Conservation (phyloP, 2,113 vertebrate genomes). For the Ascaphus truei region DNA sequence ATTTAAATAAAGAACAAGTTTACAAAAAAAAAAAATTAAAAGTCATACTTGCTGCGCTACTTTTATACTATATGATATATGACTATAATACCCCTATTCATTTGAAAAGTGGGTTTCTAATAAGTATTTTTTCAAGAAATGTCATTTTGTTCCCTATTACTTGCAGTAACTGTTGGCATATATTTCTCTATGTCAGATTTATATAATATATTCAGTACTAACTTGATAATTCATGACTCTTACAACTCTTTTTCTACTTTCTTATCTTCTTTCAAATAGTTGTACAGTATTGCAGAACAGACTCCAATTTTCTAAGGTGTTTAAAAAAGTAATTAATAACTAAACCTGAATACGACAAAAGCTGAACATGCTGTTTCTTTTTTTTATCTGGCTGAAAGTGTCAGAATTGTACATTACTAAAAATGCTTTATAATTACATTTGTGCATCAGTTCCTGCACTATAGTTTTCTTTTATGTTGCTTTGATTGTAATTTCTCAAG, state of each 20-base stretch:
- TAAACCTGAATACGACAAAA: neutral
- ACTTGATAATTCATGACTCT: neutral
- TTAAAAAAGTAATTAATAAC: neutral
- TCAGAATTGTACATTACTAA: neutral
- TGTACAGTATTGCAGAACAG: neutral
- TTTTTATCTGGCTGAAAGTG: neutral
- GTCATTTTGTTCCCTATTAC: too few species aligned
- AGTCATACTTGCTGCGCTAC: too few species aligned
- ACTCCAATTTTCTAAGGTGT: neutral
- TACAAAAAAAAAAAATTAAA: too few species aligned
- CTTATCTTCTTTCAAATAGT: neutral
- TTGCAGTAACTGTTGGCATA: too few species aligned
- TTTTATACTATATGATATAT: too few species aligned
- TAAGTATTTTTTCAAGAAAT: too few species aligned
- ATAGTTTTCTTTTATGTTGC: neutral
- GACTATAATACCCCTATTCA: too few species aligned
- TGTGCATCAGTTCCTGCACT: neutral
- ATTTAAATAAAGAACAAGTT: too few species aligned
- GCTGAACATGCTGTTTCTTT: neutral
- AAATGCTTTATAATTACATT: neutral
- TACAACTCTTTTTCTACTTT: neutral
- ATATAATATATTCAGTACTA: too few species aligned
- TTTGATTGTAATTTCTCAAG: neutral
- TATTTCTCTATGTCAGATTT: too few species aligned
- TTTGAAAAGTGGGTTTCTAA: too few species aligned